These are phyloP conservation scores for Homarus americanus DNA, from an alignment of 1,140 invertebrate species.

Conservation along the genomic window DNA sequence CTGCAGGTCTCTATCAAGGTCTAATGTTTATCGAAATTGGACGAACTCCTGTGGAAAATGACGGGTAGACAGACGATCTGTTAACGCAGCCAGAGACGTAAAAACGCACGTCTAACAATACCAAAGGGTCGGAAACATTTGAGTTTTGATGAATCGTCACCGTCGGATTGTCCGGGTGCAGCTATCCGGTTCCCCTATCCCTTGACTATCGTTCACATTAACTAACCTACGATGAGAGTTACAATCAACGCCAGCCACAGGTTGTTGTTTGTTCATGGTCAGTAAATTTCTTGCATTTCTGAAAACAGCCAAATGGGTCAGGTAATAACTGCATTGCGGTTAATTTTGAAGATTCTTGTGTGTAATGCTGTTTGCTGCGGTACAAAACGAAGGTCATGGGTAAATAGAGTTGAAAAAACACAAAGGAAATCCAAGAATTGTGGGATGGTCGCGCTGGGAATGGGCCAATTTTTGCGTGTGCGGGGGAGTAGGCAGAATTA, in stretches of 20 bases:
- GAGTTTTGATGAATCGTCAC: constrained; percentile 27
- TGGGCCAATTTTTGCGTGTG: constrained; percentile 34
- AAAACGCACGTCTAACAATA: constrained; percentile 30
- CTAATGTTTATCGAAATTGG: neutral
- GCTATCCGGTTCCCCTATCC: too few relatives aligned
- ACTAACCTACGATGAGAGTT: neutral
- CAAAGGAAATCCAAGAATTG: neutral
- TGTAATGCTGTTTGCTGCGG: too few relatives aligned
- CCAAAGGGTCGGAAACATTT: constrained; percentile 30
- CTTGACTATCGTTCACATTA: neutral
- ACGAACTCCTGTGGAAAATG: constrained; percentile 8
- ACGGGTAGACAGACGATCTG: constrained; percentile 20
- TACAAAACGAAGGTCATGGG: neutral
- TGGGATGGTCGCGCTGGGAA: neutral
- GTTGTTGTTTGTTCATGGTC: too few relatives aligned
- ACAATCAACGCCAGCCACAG: too few relatives aligned
- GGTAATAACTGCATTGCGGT: too few relatives aligned
- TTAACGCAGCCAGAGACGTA: constrained; percentile 39
- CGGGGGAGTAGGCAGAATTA: constrained; percentile 34
- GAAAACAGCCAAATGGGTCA: too few relatives aligned
- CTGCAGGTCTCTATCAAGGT: too few relatives aligned
- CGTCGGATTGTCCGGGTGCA: neutral
- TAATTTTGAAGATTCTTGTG: too few relatives aligned
- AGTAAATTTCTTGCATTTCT: too few relatives aligned
- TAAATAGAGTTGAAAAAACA: neutral